Percentiles rank a stretch among this genome's conserved stretches.
phyloP scores from a whole-genome alignment of 2,113 vertebrate species.

The Hoplias malabaricus region DNA sequence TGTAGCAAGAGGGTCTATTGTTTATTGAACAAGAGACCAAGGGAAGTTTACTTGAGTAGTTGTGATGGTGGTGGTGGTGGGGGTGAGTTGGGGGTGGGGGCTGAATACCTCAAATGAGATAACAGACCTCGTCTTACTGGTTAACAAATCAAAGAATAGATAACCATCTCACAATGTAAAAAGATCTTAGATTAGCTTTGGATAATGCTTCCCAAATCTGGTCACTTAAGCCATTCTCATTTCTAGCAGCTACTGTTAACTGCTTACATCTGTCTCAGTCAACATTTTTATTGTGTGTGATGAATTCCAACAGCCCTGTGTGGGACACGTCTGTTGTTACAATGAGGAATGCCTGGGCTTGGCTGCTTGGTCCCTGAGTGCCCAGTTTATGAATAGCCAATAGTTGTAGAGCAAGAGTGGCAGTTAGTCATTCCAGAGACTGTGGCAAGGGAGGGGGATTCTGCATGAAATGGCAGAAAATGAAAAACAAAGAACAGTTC shows the following conservation, averaged over 20 bases:
- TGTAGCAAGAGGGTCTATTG: slow-evolving; percentile 58
- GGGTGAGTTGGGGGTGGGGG: slow-evolving; percentile 36
- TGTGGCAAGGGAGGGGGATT: neutral
- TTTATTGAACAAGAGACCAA: slow-evolving; percentile 39
- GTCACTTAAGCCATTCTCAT: slow-evolving; percentile 41
- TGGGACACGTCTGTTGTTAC: slow-evolving; percentile 21
- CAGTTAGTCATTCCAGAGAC: slow-evolving; percentile 51
- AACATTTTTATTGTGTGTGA: slow-evolving; percentile 45
- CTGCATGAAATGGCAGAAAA: slow-evolving; percentile 9
- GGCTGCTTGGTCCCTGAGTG: slow-evolving; percentile 43
- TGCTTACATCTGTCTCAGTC: neutral
- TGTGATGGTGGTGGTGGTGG: neutral
- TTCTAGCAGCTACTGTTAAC: neutral
- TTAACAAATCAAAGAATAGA: slow-evolving; percentile 42
- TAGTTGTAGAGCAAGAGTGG: slow-evolving; percentile 26
- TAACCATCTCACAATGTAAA: slow-evolving; percentile 58
- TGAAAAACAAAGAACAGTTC: slow-evolving; percentile 22
- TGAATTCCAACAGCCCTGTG: slow-evolving; percentile 10
- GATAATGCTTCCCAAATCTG: slow-evolving; percentile 59
- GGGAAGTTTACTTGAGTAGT: slow-evolving; percentile 60
- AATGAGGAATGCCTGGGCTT: slow-evolving; percentile 28
- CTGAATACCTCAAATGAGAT: slow-evolving; percentile 59
- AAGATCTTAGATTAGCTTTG: slow-evolving; percentile 42
- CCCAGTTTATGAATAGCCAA: slow-evolving; percentile 50
- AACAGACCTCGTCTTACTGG: slow-evolving; percentile 50